Percentiles rank a stretch among this genome's conserved stretches.
phyloP scores from a whole-genome alignment of 2,113 vertebrate genomes.

The Colaptes auratus region DNA sequence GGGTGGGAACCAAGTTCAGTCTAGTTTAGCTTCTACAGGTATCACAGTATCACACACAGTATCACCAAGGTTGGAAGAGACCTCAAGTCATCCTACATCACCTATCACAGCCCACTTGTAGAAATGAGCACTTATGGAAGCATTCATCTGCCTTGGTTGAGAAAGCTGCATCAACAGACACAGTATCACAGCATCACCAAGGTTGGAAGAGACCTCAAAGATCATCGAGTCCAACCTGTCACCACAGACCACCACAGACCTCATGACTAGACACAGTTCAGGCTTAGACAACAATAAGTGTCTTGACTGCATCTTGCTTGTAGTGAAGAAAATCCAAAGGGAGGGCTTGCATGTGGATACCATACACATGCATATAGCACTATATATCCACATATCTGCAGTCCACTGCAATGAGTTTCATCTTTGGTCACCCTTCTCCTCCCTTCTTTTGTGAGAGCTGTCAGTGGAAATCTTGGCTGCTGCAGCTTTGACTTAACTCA shows the following conservation, averaged over 20 bases:
- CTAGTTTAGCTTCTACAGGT: not conserved
- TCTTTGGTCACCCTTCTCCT: not conserved
- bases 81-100: not conserved
- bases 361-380: not conserved
- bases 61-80: too few relatives aligned
- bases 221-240: too few relatives aligned
- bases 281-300: not conserved
- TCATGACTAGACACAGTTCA: not conserved
- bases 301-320: not conserved
- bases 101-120: fast-evolving
- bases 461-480: not conserved
- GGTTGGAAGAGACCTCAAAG: too few relatives aligned
- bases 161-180: not conserved
- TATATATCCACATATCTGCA: fast-evolving
- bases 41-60: too few relatives aligned
- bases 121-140: not conserved
- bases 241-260: too few relatives aligned
- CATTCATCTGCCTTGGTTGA: not conserved
- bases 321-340: not conserved
- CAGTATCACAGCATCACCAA: too few relatives aligned
- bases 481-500: not conserved
- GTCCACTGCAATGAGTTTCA: not conserved
- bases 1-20: not conserved
- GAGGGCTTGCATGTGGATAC: fast-evolving
- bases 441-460: fast-evolving